Conservation (phyloP, 2,888 invertebrate genomes). For the Xestia sexstrigata region DNA sequence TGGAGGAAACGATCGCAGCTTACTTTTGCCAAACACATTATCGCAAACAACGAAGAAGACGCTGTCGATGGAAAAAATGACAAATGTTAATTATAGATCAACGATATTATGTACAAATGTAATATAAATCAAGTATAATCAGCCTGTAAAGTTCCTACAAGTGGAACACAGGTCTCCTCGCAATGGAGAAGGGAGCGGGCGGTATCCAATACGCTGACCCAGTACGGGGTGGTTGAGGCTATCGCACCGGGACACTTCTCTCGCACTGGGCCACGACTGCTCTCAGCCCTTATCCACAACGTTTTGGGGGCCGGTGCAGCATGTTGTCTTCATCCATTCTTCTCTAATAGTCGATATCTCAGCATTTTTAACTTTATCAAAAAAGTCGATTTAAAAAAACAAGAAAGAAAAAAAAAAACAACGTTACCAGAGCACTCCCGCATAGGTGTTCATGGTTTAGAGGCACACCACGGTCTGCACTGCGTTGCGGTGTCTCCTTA, state of each 20-base stretch:
- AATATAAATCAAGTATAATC: background rate
- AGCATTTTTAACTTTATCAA: background rate
- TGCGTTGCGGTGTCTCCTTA: background rate
- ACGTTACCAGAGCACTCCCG: constrained; percentile 40
- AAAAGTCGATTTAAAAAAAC: background rate
- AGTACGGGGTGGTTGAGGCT: background rate
- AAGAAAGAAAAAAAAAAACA: background rate
- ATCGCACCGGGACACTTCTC: background rate
- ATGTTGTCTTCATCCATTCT: background rate
- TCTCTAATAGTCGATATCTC: background rate
- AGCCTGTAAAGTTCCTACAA: background rate
- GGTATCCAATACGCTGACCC: background rate
- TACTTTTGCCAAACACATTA: constrained; percentile 65
- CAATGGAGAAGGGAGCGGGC: background rate
- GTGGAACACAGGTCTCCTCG: background rate
- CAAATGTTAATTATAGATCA: background rate
- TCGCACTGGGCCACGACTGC: background rate
- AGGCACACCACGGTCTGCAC: constrained; percentile 20
- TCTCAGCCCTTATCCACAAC: background rate
- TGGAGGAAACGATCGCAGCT: constrained; percentile 75
- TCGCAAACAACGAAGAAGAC: constrained; percentile 56
- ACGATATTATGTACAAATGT: background rate
- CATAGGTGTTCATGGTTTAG: constrained; percentile 44
- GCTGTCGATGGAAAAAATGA: constrained; percentile 64
- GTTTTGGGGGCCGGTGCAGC: background rate